phyloP scores from a whole-genome alignment of 2,888 invertebrate species.

The Drosophila mimetica region DNA sequence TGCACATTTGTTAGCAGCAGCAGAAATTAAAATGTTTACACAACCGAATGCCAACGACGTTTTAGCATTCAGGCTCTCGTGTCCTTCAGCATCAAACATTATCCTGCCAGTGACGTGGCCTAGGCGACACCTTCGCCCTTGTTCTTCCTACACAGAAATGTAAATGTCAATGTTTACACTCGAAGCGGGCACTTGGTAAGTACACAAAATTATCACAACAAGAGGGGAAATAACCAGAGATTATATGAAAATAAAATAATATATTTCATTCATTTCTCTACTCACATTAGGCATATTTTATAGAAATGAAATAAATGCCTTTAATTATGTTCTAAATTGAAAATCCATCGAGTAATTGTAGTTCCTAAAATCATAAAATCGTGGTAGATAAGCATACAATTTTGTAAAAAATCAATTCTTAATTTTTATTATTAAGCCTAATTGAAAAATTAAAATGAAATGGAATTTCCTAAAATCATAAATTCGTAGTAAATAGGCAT shows the following conservation, averaged over 20 bases:
- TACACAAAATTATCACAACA: not conserved
- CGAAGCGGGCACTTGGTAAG: not conserved
- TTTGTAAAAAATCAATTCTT: no score
- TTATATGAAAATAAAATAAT: not conserved
- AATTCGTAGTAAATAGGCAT: no score
- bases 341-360: no score
- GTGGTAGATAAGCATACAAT: no score
- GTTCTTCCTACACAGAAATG: slow-evolving; percentile 6
- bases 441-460: no score
- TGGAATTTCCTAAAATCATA: no score
- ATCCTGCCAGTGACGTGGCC: slow-evolving; percentile 34
- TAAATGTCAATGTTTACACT: not conserved
- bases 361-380: no score
- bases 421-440: no score
- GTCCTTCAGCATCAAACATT: slow-evolving; percentile 45
- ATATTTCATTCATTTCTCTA: no score
- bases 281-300: no score
- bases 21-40: slow-evolving; percentile 78
- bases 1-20: slow-evolving; percentile 73
- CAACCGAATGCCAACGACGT: slow-evolving; percentile 72
- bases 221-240: not conserved
- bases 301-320: no score
- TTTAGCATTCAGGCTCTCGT: slow-evolving; percentile 63
- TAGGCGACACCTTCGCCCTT: slow-evolving; percentile 29
- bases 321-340: no score